phyloP scores from a whole-genome alignment of 1,140 invertebrate genomes.

The Zaprionus kolodkinae region DNA sequence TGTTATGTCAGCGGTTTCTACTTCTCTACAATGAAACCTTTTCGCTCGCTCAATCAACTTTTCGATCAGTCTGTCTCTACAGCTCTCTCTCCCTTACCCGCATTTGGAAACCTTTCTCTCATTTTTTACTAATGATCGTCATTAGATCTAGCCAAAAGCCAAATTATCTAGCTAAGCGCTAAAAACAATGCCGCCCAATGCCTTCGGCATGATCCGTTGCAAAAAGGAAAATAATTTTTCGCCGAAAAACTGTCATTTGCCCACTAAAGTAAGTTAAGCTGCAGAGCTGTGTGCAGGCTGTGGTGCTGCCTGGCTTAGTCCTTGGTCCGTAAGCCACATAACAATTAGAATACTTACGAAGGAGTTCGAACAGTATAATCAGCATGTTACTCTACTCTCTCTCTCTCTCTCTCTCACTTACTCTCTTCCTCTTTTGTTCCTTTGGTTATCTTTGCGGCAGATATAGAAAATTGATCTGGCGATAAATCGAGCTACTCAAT shows the following conservation, averaged over 20 bases:
- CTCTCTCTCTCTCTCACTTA: not conserved
- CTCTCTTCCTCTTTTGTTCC: not conserved
- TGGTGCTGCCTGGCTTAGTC: constrained; percentile 49
- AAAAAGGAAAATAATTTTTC: constrained; percentile 61
- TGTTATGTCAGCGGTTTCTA: too few species aligned
- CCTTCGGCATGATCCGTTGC: constrained; percentile 22
- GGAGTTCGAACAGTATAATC: constrained; percentile 21
- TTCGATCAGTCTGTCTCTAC: not conserved
- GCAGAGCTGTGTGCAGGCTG: constrained; percentile 37
- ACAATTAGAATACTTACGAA: constrained; percentile 61
- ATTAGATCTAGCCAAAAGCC: constrained; percentile 45
- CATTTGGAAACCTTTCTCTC: not conserved
- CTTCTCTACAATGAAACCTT: not conserved
- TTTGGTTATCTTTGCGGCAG: constrained; percentile 71
- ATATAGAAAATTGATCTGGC: constrained; percentile 80
- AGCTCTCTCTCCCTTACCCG: not conserved
- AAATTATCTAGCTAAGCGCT: constrained; percentile 75
- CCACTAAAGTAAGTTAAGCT: constrained; percentile 80
- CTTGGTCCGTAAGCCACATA: constrained; percentile 51
- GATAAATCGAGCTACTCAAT: constrained; percentile 80
- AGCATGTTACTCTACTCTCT: not conserved
- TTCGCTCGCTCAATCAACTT: too few species aligned
- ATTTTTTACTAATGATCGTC: constrained; percentile 35
- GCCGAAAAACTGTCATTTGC: constrained; percentile 71
- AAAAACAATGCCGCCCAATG: constrained; percentile 56